Percentiles rank a stretch among this genome's conserved stretches.
Conservation (phyloP, 2,888 invertebrate species). For the Spilosoma lubricipeda region DNA sequence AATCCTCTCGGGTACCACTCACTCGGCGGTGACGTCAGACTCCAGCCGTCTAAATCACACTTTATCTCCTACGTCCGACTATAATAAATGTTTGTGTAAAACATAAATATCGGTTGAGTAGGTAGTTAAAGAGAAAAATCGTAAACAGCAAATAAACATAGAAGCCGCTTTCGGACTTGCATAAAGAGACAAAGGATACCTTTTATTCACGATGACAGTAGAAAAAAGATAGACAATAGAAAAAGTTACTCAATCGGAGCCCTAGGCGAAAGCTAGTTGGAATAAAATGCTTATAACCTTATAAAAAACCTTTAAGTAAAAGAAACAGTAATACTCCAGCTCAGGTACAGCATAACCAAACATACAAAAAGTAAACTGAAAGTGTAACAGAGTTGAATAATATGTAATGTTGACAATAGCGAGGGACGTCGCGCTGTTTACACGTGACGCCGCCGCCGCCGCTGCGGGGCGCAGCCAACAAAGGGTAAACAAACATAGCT, state of each 20-base stretch:
- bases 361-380: background rate
- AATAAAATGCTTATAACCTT: background rate
- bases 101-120: background rate
- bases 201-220: background rate
- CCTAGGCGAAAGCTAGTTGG: background rate
- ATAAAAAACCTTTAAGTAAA: too few species aligned
- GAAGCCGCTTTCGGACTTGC: background rate
- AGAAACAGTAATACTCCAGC: background rate
- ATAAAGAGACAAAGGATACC: background rate
- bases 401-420: background rate
- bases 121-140: background rate
- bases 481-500: background rate
- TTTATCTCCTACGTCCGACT: too few species aligned
- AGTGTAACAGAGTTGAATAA: background rate
- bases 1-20: too few species aligned
- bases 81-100: background rate
- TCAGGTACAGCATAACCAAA: background rate
- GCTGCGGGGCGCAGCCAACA: background rate
- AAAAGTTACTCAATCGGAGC: background rate
- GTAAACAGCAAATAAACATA: background rate
- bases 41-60: too few species aligned
- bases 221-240: background rate
- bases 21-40: too few species aligned
- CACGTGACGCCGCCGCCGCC: background rate
- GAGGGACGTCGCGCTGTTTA: background rate